Conservation (phyloP, 2,113 vertebrate species). For the Nothocercus nigrocapillus region DNA sequence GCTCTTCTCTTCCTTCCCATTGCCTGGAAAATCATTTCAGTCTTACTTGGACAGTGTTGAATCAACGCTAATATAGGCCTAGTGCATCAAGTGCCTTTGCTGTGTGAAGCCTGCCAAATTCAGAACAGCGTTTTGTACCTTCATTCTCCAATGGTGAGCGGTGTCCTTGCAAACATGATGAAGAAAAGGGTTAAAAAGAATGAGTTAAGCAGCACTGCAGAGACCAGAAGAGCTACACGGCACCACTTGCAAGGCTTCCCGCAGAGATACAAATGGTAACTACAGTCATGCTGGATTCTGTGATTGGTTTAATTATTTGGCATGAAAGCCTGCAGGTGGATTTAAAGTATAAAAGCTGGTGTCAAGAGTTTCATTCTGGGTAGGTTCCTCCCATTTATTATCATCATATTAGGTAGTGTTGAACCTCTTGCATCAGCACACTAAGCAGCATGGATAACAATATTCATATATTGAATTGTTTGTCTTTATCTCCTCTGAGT, state of each 20-base stretch:
- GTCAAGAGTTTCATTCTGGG: background rate
- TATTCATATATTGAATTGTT: background rate
- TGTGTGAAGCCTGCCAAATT: background rate
- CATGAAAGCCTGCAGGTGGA: background rate
- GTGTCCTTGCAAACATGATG: rapidly evolving
- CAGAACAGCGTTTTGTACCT: background rate
- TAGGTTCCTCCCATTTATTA: background rate
- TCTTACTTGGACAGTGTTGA: background rate
- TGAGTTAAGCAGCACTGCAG: background rate
- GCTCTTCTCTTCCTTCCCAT: background rate
- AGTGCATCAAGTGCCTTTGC: background rate
- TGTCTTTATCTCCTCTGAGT: background rate
- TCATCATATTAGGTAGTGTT: background rate
- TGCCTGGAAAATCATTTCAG: background rate
- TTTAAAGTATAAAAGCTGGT: background rate
- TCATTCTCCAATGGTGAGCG: rapidly evolving
- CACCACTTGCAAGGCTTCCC: background rate
- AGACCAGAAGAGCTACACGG: background rate
- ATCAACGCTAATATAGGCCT: background rate
- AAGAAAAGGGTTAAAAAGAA: background rate
- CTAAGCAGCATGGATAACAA: background rate
- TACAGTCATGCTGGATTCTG: background rate
- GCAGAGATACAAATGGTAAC: background rate
- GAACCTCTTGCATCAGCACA: background rate
- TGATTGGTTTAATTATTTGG: background rate